Conservation (phyloP, 2,888 invertebrate species). For the Aphodius sticticus region DNA sequence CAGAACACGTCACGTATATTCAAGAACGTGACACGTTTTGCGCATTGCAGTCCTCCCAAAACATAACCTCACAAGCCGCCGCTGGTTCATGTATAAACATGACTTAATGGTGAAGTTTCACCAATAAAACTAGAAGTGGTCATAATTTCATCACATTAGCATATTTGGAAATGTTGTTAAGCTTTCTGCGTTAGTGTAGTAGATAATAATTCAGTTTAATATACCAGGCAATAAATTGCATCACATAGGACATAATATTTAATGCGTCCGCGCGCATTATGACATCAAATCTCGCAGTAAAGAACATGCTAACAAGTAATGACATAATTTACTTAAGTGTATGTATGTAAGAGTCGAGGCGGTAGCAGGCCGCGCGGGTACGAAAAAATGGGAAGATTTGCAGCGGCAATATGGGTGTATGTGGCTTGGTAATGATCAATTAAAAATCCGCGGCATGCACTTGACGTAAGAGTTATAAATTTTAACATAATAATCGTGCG, state of each 20-base stretch:
- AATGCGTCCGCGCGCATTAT: conserved; percentile 19
- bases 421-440: conserved; percentile 40
- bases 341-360: neutral
- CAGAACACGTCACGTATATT: no score
- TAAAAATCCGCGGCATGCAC: conserved; percentile 41
- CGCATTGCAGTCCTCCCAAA: no score
- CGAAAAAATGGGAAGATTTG: conserved; percentile 4
- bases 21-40: no score
- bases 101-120: no score
- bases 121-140: neutral
- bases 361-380: neutral
- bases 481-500: conserved; percentile 46
- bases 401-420: neutral
- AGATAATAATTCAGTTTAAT: conserved; percentile 4
- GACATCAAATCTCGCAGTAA: conserved; percentile 24
- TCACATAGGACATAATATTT: neutral
- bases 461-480: conserved; percentile 44
- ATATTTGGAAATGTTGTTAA: neutral
- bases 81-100: no score
- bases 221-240: neutral
- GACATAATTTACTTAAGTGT: conserved; percentile 19
- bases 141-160: neutral
- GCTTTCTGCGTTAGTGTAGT: neutral
- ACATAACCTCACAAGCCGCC: no score
- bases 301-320: conserved; percentile 21